Evolutionary conservation across 2,888 invertebrate species (phyloP).

Genomic region (Chromoteleia sp.): DNA sequence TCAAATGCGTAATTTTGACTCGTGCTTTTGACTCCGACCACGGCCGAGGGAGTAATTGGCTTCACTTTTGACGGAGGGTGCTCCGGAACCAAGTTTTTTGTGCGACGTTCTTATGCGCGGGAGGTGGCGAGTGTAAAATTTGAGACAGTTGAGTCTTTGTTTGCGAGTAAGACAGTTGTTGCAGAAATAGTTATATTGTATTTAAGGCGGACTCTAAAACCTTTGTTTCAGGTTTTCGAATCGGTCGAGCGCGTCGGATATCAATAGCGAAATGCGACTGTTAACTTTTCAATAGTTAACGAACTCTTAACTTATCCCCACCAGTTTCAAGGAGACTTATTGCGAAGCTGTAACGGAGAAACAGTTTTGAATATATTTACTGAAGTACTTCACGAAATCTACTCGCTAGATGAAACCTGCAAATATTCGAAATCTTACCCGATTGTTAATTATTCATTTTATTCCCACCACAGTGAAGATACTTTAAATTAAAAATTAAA

Average conservation of each 20-base stretch:
- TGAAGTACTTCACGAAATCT: too few species aligned
- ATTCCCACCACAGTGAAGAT: too few species aligned
- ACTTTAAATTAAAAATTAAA: too few species aligned
- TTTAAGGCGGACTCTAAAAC: constrained; percentile 15
- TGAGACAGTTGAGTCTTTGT: constrained; percentile 45
- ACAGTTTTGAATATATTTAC: too few species aligned
- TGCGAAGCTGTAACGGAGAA: too few species aligned
- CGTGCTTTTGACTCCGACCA: constrained; percentile 20
- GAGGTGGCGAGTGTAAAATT: constrained; percentile 33
- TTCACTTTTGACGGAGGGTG: constrained; percentile 6
- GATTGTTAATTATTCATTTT: too few species aligned
- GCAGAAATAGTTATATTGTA: constrained; percentile 43
- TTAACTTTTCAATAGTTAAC: constrained; percentile 31
- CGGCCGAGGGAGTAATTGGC: constrained; percentile 28
- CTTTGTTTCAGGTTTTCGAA: constrained; percentile 17
- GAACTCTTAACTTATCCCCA: constrained; percentile 16
- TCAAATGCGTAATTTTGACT: constrained; percentile 46
- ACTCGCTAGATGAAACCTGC: too few species aligned
- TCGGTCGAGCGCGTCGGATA: constrained; percentile 10
- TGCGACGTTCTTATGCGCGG: constrained; percentile 9
- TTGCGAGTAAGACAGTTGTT: constrained; percentile 22
- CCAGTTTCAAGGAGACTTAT: too few species aligned
- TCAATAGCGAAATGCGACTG: constrained; percentile 25
- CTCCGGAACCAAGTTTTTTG: too few species aligned
- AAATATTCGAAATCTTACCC: too few species aligned